Conservation (phyloP, 2,113 vertebrate genomes). For the Callaeas wilsoni region DNA sequence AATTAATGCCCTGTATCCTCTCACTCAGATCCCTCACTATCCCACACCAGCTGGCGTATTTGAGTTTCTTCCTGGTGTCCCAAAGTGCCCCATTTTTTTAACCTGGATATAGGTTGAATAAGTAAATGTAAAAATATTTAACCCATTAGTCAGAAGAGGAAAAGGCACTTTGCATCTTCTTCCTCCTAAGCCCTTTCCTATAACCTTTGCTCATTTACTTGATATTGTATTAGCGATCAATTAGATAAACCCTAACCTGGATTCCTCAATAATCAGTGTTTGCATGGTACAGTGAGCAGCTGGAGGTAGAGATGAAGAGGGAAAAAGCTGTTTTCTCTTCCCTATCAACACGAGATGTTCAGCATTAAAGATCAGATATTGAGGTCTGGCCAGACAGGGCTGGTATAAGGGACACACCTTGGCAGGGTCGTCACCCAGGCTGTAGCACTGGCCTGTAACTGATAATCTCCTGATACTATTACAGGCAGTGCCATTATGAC, state of each 20-base stretch:
- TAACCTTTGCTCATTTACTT: background rate
- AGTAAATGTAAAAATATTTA: background rate
- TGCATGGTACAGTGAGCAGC: background rate
- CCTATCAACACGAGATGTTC: background rate
- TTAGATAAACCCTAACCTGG: background rate
- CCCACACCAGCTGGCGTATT: background rate
- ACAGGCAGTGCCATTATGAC: slow-evolving; percentile 21
- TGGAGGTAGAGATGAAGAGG: background rate
- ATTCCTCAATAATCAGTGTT: background rate
- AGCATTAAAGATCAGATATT: background rate
- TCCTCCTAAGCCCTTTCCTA: background rate
- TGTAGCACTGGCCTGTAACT: background rate
- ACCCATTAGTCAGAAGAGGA: background rate
- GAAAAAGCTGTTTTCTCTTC: background rate
- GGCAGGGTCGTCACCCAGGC: background rate
- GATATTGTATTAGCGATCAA: background rate
- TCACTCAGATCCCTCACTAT: background rate
- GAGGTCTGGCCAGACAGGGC: background rate
- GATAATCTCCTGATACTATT: slow-evolving; percentile 55
- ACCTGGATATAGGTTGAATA: background rate
- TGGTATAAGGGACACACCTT: background rate
- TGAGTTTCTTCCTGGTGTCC: background rate
- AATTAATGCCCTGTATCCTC: background rate
- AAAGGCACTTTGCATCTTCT: background rate
- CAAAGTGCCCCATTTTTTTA: background rate